Base-by-base conservation (phyloP, 2,113 vertebrate genomes). In the Paradisaea rubra region DNA sequence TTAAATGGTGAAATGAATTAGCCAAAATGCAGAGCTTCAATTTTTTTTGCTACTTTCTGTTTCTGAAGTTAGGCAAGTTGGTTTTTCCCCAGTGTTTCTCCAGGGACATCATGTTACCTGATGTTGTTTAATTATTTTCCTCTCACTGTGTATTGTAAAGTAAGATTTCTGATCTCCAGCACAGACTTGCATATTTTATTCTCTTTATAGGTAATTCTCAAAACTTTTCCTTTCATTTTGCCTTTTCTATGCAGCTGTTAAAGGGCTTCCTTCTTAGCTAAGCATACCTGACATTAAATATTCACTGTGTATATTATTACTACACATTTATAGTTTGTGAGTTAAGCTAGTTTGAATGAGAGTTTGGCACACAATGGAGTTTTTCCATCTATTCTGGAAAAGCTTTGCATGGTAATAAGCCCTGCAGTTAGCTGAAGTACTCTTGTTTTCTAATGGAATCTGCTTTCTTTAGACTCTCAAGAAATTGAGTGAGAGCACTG, bases 301-400 rank as follows among this genome's bases (percentile, higher is more conserved):
- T 54, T 89, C 66, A 21, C 45, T 53, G 41, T 50, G 27, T 86
- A 10, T 86, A 37, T 81, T 52, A 13, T 78, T 83, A n/a, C 39
- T 47, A 28, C 15, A 2, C 64, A 73, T 79, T 85, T 89, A 50
- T 28, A 53, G 45, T 61, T 73, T 25, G 23, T 71, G 65, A 72
- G 30, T 83, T 93, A 60, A 64, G 24, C 53, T 72, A 61, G 39
- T n/a, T 54, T 71, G 65, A 90, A 49, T 74, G 65, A 73, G 71
- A 93, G 4, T 15, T 80, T 71, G 81, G 24, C 54, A 77, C 87
- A 77, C 73, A 73, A 17, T 59, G 61, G 66, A 80, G 21, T 50
- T 94, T 93, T 95, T 18, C 82, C 52, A 20, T 86, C 63, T 88
- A 23, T 69, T 94, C 63, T 91, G 78, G 74, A 87, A 89, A 64